Evolutionary conservation across 2,797 vertebrate species (phyloP).

Genomic region (Corythornis leucogaster): DNA sequence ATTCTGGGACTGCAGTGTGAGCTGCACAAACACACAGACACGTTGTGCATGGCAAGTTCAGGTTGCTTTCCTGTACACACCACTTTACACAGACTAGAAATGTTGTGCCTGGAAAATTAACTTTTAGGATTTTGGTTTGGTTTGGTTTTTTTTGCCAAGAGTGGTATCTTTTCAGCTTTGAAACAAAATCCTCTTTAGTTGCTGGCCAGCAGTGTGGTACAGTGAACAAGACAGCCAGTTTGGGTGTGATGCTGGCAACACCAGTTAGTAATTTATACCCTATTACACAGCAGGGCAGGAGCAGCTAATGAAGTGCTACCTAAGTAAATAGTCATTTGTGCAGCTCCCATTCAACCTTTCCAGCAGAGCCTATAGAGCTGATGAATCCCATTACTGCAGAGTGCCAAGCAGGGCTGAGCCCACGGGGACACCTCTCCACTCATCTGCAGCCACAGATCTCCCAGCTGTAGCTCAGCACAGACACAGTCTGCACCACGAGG

Average conservation of each 20-base stretch:
- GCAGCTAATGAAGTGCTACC: conserved; percentile 42
- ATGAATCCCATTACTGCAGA: conserved; percentile 34
- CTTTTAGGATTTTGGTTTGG: background rate
- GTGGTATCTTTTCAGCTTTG: background rate
- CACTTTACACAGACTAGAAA: background rate
- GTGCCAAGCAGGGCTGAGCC: background rate
- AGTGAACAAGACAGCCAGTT: background rate
- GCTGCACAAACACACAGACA: background rate
- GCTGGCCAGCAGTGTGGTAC: background rate
- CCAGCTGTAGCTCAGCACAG: accelerated
- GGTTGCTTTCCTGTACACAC: background rate
- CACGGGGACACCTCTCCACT: background rate
- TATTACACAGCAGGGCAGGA: conserved; percentile 27
- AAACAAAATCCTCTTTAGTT: background rate
- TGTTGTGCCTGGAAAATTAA: background rate
- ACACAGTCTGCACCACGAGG: background rate
- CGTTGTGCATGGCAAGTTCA: background rate
- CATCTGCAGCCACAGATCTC: background rate
- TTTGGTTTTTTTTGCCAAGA: background rate
- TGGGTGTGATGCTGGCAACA: background rate
- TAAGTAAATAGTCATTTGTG: conserved; percentile 49
- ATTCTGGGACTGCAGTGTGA: background rate
- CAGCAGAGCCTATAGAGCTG: background rate
- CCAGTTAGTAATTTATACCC: background rate
- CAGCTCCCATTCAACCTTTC: background rate